These are phyloP conservation scores for Acrobasis consociella DNA, from an alignment of 2,888 invertebrate genomes.

Conservation along the genomic window DNA sequence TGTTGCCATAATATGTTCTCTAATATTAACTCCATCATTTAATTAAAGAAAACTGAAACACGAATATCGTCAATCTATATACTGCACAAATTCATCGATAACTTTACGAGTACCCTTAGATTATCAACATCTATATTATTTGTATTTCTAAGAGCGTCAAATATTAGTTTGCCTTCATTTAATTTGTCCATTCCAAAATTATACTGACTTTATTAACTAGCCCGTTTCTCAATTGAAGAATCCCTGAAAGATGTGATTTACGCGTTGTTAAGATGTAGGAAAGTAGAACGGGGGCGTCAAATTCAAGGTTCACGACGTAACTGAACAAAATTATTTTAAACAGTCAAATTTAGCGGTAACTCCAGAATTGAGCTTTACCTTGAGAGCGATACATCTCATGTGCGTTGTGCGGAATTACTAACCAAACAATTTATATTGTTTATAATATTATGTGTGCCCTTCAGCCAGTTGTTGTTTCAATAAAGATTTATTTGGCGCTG, in stretches of 20 bases:
- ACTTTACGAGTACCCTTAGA: too few relatives aligned
- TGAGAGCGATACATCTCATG: slow-evolving; percentile 48
- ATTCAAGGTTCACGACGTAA: slow-evolving; percentile 68
- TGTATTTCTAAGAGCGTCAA: too few relatives aligned
- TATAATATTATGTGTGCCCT: background rate
- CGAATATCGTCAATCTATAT: too few relatives aligned
- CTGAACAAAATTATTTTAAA: slow-evolving; percentile 68
- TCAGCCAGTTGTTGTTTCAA: background rate
- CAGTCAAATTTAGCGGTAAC: slow-evolving; percentile 54
- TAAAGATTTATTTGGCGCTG: background rate
- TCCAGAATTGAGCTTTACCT: slow-evolving; percentile 49
- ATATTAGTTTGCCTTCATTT: too few relatives aligned
- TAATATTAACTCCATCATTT: too few relatives aligned
- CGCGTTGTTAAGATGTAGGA: slow-evolving; percentile 73
- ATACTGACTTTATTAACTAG: background rate
- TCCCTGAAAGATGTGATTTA: slow-evolving; percentile 66
- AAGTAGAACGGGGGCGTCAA: slow-evolving; percentile 77
- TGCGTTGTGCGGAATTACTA: slow-evolving; percentile 35
- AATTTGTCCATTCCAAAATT: background rate
- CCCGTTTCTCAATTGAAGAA: slow-evolving; percentile 31
- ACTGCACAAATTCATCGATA: too few relatives aligned
- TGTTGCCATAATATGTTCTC: slow-evolving; percentile 11
- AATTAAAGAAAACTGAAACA: too few relatives aligned
- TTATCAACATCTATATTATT: too few relatives aligned
- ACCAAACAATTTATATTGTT: slow-evolving; percentile 5